A percentile compares a stretch with the other conserved stretches of the same genome.
These are phyloP conservation scores for Dryococelus australis DNA, from an alignment of 2,888 invertebrate species.

Conservation along the genomic window DNA sequence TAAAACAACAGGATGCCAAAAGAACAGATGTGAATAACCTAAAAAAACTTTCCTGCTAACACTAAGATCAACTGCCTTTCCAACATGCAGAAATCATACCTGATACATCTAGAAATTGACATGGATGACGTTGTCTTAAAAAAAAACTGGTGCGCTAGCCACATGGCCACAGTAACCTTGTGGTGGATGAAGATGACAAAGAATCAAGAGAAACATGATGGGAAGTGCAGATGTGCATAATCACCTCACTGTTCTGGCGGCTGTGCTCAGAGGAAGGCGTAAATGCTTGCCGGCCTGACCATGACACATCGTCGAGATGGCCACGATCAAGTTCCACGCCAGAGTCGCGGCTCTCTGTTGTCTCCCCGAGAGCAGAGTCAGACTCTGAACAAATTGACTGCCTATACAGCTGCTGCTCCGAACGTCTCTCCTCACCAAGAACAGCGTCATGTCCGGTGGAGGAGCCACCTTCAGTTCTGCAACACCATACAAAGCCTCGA, in stretches of 20 bases:
- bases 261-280: constrained; percentile 69
- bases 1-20: too few relatives aligned
- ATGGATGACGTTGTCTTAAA: too few relatives aligned
- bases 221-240: too few relatives aligned
- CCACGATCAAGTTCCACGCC: constrained; percentile 73
- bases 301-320: constrained; percentile 53
- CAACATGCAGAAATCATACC: too few relatives aligned
- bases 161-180: too few relatives aligned
- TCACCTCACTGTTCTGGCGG: constrained; percentile 79
- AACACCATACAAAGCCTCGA: neutral
- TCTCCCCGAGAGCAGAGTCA: constrained; percentile 59
- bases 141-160: too few relatives aligned
- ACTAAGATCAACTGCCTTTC: too few relatives aligned
- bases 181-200: too few relatives aligned
- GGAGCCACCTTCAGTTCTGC: constrained; percentile 67
- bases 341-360: constrained; percentile 74
- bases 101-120: too few relatives aligned
- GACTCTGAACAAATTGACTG: constrained; percentile 72
- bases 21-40: too few relatives aligned
- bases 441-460: constrained; percentile 80
- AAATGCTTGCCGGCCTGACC: constrained; percentile 39
- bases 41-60: too few relatives aligned
- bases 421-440: constrained; percentile 80
- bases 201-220: too few relatives aligned
- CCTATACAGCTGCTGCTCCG: constrained; percentile 78